Evolutionary conservation across 1,140 invertebrate genomes (phyloP), one percentile per base, ranked within the genome.

Genomic region (Goniozus legneri): DNA sequence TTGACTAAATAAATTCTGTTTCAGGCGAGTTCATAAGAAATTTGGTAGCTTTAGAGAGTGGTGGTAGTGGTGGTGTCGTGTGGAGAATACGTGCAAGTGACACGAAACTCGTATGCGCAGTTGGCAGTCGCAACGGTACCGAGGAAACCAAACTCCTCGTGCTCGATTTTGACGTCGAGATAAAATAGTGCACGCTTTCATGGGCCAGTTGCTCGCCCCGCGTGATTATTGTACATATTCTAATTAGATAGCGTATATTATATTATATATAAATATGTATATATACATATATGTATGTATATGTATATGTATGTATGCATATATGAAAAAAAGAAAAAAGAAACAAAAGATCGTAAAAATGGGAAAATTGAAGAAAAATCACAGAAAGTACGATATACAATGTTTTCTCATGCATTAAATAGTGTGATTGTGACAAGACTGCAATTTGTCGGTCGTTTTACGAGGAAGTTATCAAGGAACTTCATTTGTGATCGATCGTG

Each of bases 141-240:
- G 97, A 99, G 77, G 96, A 99, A 77, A 99, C 97, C 0, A 98
- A 99, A 77, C 81, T 99, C 7, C 82, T 99, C 50, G 94, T 99
- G 8, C 80, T 98, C 39, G 94, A 98, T 76, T 98, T 98, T 77
- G 95, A 97, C 73, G 87, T 91, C 32, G 90, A 94, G 55, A 63
- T 67, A 33, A 75, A 75, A 67, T 76, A 70, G 56, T 58, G 57
- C 20, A 44, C 47, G 42, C 30, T 39, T 35, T n/a, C n/a, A 21
- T 30, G 32, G 18, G 27, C 22, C 14, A 49, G 54, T 44, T 41
- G 46, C 49, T 33, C 46, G 30, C 51, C 44, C 52, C 48, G 42
- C 54, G 57, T 44, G 39, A 60, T 50, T 62, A 62, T 44, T 75
- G 73, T 74, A 75, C 60, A 75, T 74, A 75, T 47, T 69, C 55